Evolutionary conservation across 1,140 invertebrate species (phyloP).

Genomic region (Pogonomyrmex californicus): DNA sequence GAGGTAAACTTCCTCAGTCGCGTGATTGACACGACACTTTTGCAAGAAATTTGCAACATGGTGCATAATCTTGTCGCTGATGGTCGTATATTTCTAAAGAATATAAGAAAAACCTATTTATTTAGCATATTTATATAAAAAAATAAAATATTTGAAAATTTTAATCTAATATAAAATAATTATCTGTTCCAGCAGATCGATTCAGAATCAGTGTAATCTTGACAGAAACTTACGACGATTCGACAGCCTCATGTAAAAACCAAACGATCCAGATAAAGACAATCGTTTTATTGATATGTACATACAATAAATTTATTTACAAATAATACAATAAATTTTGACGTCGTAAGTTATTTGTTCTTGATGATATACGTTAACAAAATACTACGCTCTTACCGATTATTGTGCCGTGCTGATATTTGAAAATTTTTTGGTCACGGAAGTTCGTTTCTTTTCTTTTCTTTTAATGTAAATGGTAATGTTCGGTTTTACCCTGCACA

Average conservation of each 20-base stretch:
- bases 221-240: not conserved
- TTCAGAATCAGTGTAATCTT: not conserved
- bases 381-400: constrained; percentile 83
- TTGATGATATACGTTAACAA: constrained; percentile 81
- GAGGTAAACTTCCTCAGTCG: constrained; percentile 22
- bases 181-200: not conserved
- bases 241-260: constrained; percentile 18
- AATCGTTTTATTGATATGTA: constrained; percentile 86
- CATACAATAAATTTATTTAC: constrained; percentile 86
- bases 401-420: constrained; percentile 81
- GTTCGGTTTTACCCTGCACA: constrained; percentile 81
- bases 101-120: not conserved
- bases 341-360: constrained; percentile 75
- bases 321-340: constrained; percentile 80
- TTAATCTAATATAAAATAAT: not conserved
- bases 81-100: not conserved
- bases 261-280: constrained; percentile 74
- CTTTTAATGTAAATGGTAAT: constrained; percentile 77
- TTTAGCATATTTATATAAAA: not conserved
- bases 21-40: constrained; percentile 24
- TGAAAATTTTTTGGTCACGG: constrained; percentile 80
- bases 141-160: constrained; percentile 18
- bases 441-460: constrained; percentile 64
- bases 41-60: constrained; percentile 22
- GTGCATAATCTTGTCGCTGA: not conserved